Evolutionary conservation across 2,888 invertebrate species (phyloP), one percentile per base, ranked within the genome.

Genomic region (Teleiodes luculella): DNA sequence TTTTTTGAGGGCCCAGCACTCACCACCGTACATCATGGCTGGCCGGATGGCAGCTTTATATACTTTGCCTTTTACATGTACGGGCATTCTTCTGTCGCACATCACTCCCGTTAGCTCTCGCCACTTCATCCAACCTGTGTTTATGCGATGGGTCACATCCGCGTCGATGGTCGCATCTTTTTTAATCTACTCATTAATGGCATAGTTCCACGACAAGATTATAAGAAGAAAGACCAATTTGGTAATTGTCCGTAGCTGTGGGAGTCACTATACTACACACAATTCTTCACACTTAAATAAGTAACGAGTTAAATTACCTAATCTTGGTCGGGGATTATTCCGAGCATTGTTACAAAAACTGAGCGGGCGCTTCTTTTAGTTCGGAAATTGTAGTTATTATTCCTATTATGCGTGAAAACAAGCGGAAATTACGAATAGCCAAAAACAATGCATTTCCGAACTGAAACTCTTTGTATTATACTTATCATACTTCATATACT

Each of bases 401-500:
- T 18, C 16, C 39, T 41, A 41, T 41, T 41, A 41, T 18, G 39
- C 16, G 39, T 16, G 20, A 8, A 11, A 7, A 48, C 2, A 16
- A 33, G n/a, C n/a, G 48, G 48, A 48, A 31, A 48, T 10, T 5
- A 18, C n/a, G 14, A 35, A 20, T 35, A n/a, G 35, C 18, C 20
- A 13, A 48, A 48, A 47, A 35, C 48, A 48, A 48, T 48, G 48
- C 35, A n/a, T 11, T 35, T 48, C 33, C 48, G 35, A 35, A 18
- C 13, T 2, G 24, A 24, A 24, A 24, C 6, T 24, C 24, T 24
- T 24, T 24, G 3, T 24, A 24, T 4, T 6, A 6, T 24, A 6
- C 6, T 24, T 4, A 24, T 24, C 6, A 24, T n/a, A n/a, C n/a
- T n/a, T n/a, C n/a, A n/a, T n/a, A n/a, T n/a, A n/a, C n/a, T n/a